These are phyloP conservation scores for Sitophilus oryzae DNA, from an alignment of 1,140 invertebrate genomes.

Conservation along the genomic window DNA sequence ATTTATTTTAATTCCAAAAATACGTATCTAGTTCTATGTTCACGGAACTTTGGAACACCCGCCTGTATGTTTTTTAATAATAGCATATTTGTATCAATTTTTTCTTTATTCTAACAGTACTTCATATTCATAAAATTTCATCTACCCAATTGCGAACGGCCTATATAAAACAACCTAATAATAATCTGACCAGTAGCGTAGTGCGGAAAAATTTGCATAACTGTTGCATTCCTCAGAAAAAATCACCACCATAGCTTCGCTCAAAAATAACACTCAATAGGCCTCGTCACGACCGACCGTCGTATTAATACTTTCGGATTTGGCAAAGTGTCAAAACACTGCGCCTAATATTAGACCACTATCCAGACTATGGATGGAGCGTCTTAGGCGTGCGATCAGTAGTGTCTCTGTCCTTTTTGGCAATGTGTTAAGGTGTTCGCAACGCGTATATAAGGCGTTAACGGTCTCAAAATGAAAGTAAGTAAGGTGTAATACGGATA, in stretches of 20 bases:
- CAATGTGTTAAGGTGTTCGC: constrained; percentile 23
- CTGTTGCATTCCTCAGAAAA: neutral
- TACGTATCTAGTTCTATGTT: too few relatives aligned
- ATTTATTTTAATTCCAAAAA: too few relatives aligned
- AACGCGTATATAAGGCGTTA: constrained; percentile 7
- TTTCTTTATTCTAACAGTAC: too few relatives aligned
- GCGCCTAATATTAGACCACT: constrained; percentile 35
- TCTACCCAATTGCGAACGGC: too few relatives aligned
- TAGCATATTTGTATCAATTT: too few relatives aligned
- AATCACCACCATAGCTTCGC: neutral
- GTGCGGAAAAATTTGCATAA: neutral
- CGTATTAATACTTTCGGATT: constrained; percentile 29
- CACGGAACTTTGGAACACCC: too few relatives aligned
- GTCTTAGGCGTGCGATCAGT: constrained; percentile 24
- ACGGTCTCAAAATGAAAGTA: constrained; percentile 25
- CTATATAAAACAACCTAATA: too few relatives aligned
- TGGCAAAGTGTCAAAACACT: constrained; percentile 37
- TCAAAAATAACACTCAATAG: constrained; percentile 9
- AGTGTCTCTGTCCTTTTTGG: constrained; percentile 25
- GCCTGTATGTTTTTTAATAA: too few relatives aligned
- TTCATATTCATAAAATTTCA: too few relatives aligned
- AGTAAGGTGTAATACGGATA: constrained; percentile 8
- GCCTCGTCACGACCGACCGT: constrained; percentile 11
- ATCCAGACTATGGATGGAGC: constrained; percentile 23
- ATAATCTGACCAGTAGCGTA: too few relatives aligned